Conservation (phyloP, 2,113 vertebrate species). For the Halichoerus grypus region DNA sequence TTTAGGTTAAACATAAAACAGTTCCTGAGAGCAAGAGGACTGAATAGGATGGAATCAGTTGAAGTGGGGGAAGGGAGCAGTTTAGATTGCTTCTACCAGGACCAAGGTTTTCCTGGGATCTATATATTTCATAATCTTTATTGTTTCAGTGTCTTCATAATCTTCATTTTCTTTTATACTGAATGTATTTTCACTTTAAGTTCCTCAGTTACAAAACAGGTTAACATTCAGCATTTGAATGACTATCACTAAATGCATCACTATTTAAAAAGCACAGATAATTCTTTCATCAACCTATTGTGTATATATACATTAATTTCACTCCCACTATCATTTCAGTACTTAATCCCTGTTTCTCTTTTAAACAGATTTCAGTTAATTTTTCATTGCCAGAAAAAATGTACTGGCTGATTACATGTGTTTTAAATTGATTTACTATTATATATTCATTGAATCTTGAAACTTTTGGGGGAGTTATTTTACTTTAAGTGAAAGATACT, state of each 20-base stretch:
- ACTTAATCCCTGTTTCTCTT: not conserved
- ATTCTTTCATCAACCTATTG: not conserved
- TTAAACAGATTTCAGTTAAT: slow-evolving; percentile 4
- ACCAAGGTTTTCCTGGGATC: not conserved
- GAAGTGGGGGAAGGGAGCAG: not conserved
- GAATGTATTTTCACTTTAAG: not conserved
- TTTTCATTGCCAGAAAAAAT: not conserved
- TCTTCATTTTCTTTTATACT: slow-evolving; percentile 32
- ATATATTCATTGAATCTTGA: not conserved
- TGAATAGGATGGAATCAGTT: not conserved
- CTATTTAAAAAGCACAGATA: not conserved
- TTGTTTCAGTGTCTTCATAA: not conserved
- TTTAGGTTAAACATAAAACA: slow-evolving; percentile 17
- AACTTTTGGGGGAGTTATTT: not conserved
- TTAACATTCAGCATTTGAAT: slow-evolving; percentile 13
- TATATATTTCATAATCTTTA: not conserved
- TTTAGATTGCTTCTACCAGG: not conserved
- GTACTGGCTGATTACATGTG: not conserved
- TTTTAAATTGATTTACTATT: not conserved
- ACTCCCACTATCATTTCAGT: not conserved
- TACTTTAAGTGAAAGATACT: not conserved
- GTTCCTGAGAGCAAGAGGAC: not conserved
- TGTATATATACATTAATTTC: not conserved
- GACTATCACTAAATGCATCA: not conserved
- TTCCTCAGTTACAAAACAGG: not conserved